Evolutionary conservation across 2,888 invertebrate genomes (phyloP).

Genomic region (Tenthredo livida): DNA sequence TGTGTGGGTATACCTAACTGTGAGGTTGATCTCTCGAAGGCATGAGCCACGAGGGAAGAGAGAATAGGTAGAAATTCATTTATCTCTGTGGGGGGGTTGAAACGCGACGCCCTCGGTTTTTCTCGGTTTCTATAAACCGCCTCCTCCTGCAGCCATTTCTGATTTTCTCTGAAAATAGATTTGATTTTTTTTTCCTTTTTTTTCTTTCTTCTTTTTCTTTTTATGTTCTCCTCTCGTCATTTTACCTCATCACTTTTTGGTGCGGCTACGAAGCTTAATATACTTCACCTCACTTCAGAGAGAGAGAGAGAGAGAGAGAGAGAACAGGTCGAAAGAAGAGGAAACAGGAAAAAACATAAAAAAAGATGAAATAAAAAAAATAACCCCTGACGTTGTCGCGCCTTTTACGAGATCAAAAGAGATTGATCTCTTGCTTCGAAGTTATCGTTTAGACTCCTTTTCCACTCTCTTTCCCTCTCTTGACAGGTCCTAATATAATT

Average conservation of each 20-base stretch:
- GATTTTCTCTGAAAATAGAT: slow-evolving; percentile 17
- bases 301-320: background rate
- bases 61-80: slow-evolving; percentile 17
- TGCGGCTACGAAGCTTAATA: background rate
- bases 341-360: background rate
- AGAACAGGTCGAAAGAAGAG: background rate
- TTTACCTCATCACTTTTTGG: background rate
- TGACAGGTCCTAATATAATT: background rate
- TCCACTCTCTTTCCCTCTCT: background rate
- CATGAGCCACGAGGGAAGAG: background rate
- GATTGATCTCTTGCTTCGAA: slow-evolving; percentile 19
- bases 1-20: background rate
- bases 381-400: background rate
- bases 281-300: background rate
- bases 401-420: slow-evolving; percentile 23
- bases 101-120: background rate
- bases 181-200: background rate
- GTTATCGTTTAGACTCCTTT: slow-evolving; percentile 20
- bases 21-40: background rate
- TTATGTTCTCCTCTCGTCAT: background rate
- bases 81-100: slow-evolving; percentile 19
- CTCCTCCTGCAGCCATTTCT: slow-evolving; percentile 2
- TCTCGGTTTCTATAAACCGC: background rate
- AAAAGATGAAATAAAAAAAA: background rate
- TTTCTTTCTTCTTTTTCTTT: background rate